phyloP scores from a whole-genome alignment of 2,113 vertebrate species.

The Malurus cyaneus region DNA sequence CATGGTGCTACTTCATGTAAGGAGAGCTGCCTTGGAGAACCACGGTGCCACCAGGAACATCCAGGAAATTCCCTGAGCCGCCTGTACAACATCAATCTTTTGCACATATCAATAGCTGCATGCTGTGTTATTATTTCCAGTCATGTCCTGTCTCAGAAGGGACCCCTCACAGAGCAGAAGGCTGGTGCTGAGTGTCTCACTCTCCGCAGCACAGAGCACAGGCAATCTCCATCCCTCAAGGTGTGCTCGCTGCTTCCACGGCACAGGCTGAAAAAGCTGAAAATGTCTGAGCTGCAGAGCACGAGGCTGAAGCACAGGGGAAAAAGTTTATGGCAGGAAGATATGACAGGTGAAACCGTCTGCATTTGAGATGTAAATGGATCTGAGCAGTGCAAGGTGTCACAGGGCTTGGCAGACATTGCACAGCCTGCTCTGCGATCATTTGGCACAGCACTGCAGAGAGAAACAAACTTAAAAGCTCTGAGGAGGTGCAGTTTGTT shows the following conservation, averaged over 20 bases:
- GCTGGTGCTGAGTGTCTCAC: neutral
- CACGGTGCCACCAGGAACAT: neutral
- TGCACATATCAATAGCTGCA: neutral
- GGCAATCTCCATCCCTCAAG: neutral
- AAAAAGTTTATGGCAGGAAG: neutral
- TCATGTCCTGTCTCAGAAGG: neutral
- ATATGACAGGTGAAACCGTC: neutral
- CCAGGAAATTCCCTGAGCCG: neutral
- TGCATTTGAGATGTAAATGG: conserved; percentile 14
- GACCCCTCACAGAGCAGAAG: neutral
- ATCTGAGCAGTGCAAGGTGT: neutral
- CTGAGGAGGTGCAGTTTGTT: conserved; percentile 73
- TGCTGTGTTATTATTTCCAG: neutral
- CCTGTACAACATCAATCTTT: neutral
- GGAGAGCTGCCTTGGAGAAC: neutral
- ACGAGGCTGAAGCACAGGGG: neutral
- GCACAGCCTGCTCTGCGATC: neutral
- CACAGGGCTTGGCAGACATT: neutral
- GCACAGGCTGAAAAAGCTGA: neutral
- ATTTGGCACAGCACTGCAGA: neutral
- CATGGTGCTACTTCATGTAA: neutral
- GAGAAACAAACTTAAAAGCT: conserved; percentile 71
- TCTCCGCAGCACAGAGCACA: neutral
- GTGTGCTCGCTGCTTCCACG: neutral
- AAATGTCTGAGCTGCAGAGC: neutral